Evolutionary conservation across 1,140 invertebrate genomes (phyloP), one percentile per base, ranked within the genome.

Genomic region (Platorchestia sp.): DNA sequence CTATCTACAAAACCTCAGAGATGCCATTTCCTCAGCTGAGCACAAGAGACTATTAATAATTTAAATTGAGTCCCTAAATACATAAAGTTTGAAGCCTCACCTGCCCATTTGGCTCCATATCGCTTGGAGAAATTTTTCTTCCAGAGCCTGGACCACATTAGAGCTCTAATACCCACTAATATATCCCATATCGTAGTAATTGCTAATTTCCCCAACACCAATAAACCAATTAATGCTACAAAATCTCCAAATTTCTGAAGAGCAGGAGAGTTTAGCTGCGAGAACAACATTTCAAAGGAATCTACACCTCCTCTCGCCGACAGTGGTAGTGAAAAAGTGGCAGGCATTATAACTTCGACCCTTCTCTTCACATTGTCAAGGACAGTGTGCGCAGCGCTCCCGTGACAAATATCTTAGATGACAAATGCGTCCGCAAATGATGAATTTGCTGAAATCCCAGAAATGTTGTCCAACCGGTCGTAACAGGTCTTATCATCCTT

Each of bases 91-190:
- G n/a, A 22, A 22, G 59, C 27, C 95, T 86, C 45, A 95, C 95
- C 86, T 90, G 87, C 95, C 86, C 95, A 95, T 43, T 90, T 91
- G 3, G 45, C 91, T 22, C 91, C 95, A 75, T 93, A 95, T 53
- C 75, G 90, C 47, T 95, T 44, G 47, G n/a, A 44, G 75, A 95
- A 95, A 22, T 95, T 95, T 53, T 95, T 95, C 27, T 89, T 95
- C 95, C 95, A 95, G 45, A 95, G 47, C 53, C 90, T 93, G 19
- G 95, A 95, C 45, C 87, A 95, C 45, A 95, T 27, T 7, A 95
- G 90, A 51, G 95, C 89, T 95, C 91, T 95, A 53, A 95, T 40
- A 1, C 95, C 95, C n/a, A 95, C 47, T 53, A 47, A n/a, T 27
- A 95, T 45, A 75, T 95, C 91, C 47, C 91, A 95, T 59, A 95